Base-by-base conservation (phyloP, 2,888 invertebrate genomes). In the Drosophila mimica region DNA sequence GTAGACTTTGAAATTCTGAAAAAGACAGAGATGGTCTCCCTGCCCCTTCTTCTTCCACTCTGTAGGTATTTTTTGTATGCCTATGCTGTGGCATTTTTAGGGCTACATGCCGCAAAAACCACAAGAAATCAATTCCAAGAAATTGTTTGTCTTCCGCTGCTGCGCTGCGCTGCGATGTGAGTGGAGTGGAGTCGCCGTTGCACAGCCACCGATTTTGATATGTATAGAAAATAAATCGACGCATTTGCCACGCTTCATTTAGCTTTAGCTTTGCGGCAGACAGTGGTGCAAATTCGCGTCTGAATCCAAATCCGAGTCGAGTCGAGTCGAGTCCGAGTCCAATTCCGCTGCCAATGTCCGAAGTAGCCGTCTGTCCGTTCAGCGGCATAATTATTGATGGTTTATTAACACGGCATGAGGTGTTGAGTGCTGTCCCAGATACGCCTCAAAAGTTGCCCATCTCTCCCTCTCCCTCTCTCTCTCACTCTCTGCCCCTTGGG, bases 121-220 rank as follows among this genome's bases (percentile, higher is more conserved):
- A 62, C 83, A 90, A 83, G 89, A 88, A 91, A 84, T 91, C 89
- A 91, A 90, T 91, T 91, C 91, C 91, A 78, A 85, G 91, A 89
- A 87, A 81, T 87, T 87, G 86, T 88, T 76, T 87, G 82, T 82
- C 88, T 89, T 89, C 90, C 81, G 85, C 89, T 89, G 89, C 83
- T 51, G 74, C 84, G 89, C 83, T 51, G 74, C 84, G 89, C 76
- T 46, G 74, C 83, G 51, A 43, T 60, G 59, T n/a, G 58, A 17
- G 38, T 25, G 15, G 25, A 30, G 53, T 25, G 15, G 25, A 30
- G 53, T 25, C 31, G n/a, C 49, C 48, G 60, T 73, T 83, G 78
- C 77, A 70, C 62, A 59, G 52, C 36, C 52, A 31, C n/a, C 49
- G 63, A 66, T 59, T 61, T 68, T 54, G 51, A 53, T 43, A 51